Evolutionary conservation across 2,113 vertebrate genomes (phyloP).

Genomic region (Struthio camelus): DNA sequence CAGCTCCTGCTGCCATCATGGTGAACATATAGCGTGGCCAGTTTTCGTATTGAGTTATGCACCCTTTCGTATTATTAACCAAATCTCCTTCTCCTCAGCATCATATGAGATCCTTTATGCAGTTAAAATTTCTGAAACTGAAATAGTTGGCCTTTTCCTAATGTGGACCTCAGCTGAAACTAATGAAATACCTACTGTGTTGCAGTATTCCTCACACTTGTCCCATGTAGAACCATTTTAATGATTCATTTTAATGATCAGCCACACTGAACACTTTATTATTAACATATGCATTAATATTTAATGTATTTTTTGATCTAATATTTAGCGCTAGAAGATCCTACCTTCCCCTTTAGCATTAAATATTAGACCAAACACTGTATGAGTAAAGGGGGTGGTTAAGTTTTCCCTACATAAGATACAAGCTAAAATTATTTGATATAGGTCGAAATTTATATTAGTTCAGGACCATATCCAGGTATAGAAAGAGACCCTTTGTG

Average conservation of each 20-base stretch:
- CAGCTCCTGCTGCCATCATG: background rate
- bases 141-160: background rate
- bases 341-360: fast-evolving
- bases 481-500: background rate
- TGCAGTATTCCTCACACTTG: background rate
- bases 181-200: background rate
- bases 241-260: background rate
- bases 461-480: background rate
- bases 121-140: fast-evolving
- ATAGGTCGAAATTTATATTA: background rate
- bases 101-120: background rate
- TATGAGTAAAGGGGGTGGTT: background rate
- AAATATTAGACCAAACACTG: background rate
- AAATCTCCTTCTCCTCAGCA: background rate
- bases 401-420: background rate
- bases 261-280: background rate
- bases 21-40: background rate
- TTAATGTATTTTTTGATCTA: background rate
- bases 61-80: background rate
- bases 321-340: background rate
- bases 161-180: background rate
- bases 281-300: background rate
- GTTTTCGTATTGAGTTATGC: background rate
- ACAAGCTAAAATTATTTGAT: background rate
- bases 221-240: background rate